Conservation (phyloP, 2,113 vertebrate species). For the Hepsetus odoe region DNA sequence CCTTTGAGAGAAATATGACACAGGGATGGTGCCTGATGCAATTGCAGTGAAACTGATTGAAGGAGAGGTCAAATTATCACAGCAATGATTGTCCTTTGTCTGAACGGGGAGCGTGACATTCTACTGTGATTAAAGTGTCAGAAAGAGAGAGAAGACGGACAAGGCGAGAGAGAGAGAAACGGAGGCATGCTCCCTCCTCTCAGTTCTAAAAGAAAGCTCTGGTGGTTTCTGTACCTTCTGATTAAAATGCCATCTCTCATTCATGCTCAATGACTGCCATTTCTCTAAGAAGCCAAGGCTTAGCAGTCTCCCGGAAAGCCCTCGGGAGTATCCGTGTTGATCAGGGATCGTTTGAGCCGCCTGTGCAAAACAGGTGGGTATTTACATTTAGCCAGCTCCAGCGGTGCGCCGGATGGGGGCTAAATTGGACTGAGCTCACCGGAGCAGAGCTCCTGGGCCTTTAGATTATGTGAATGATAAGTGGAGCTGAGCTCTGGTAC, state of each 20-base stretch:
- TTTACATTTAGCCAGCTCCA: no score
- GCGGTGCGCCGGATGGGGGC: no score
- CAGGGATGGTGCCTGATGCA: constrained; percentile 81
- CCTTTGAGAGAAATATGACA: constrained; percentile 74
- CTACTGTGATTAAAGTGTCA: constrained; percentile 79
- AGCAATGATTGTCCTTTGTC: constrained; percentile 81
- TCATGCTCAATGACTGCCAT: background rate
- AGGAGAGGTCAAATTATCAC: constrained; percentile 83
- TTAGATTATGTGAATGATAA: no score
- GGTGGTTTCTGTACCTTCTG: constrained; percentile 35
- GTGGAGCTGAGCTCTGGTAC: no score
- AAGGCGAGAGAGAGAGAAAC: constrained; percentile 11
- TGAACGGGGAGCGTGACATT: constrained; percentile 74
- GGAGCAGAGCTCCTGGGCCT: no score
- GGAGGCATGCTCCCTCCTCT: background rate
- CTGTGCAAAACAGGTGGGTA: no score
- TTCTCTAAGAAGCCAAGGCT: constrained; percentile 1
- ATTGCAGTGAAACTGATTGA: constrained; percentile 81
- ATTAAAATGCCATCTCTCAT: constrained; percentile 43
- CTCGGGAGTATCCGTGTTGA: background rate
- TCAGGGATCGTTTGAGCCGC: no score
- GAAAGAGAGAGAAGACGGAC: constrained; percentile 42
- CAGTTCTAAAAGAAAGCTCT: background rate
- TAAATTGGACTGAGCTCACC: no score
- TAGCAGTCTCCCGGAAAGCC: background rate